Base-by-base conservation (phyloP, 2,797 vertebrate genomes). In the Meda fulgida region DNA sequence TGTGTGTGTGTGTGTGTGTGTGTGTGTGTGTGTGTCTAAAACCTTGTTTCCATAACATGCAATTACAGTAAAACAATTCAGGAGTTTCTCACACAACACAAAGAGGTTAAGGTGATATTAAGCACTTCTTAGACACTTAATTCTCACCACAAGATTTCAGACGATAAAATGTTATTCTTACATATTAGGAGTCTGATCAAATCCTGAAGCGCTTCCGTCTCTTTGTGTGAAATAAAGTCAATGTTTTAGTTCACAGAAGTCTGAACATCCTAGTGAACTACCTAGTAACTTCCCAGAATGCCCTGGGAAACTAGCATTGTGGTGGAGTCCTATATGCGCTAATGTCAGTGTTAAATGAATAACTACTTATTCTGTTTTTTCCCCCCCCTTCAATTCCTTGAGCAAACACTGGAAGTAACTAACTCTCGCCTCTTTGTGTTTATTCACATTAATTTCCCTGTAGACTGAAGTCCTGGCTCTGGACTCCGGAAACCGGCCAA, bases 341-440 rank as follows among this genome's bases (percentile, higher is more conserved):
- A 34, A 34, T 67, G 43, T 23, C 43, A 80, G 46, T 43, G n/a
- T 38, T 40, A n/a, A 72, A 11, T 58, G 10, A 60, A 7, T 16
- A 2, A 31, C 19, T 8, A 4, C 34, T 65, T 36, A 46, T 31
- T 76, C 34, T 40, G 16, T 40, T 3, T 51, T 7, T 29, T n/a
- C n/a, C n/a, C n/a, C n/a, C n/a, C n/a, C 5, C 70, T 75, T n/a
- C 55, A 40, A 72, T 84, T 84, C 71, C 80, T 75, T 40, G 65
- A 82, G 40, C 63, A 46, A 67, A 43, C 73, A 83, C 86, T 81
- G 66, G 43, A 73, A 75, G 67, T 75, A 67, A 75, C 84, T 72
- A 31, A 72, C 46, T 67, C 58, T 38, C 3, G 18, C 76, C 53
- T 53, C 55, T 38, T 53, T 77, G 55, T 60, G 29, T 70, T 69